A percentile compares a stretch with the other conserved stretches of the same genome.
These are phyloP conservation scores for Drosophila ficusphila DNA, from an alignment of 1,140 invertebrate species.

Conservation along the genomic window DNA sequence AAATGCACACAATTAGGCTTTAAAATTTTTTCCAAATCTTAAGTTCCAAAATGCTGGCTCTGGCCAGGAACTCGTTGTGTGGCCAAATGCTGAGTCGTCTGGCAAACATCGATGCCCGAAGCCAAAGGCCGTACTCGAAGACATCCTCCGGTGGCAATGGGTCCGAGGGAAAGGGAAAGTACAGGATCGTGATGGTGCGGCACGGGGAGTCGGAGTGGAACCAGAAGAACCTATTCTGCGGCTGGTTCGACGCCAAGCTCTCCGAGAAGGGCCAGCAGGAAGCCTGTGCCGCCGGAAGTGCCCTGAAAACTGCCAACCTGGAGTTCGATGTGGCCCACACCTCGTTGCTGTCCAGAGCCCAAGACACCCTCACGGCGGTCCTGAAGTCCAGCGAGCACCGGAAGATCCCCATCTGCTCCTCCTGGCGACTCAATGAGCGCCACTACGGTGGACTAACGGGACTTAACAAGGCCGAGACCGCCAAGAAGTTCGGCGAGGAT, in stretches of 20 bases:
- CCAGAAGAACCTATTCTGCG: conserved; percentile 96
- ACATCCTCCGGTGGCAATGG: conserved; percentile 1
- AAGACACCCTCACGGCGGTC: conserved; percentile 92
- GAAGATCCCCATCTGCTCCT: conserved; percentile 90
- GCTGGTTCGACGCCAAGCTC: conserved; percentile 94
- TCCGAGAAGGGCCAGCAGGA: conserved; percentile 92
- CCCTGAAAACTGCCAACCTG: conserved; percentile 91
- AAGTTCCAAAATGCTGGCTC: conserved; percentile 25
- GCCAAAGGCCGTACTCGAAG: background rate
- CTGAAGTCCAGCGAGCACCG: conserved; percentile 91
- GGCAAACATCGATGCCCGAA: background rate
- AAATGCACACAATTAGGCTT: conserved; percentile 2
- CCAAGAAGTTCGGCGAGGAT: conserved; percentile 96
- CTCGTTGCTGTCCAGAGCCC: conserved; percentile 94
- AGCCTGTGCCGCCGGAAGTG: conserved; percentile 92
- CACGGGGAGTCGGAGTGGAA: conserved; percentile 99
- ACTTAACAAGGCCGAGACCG: conserved; percentile 97
- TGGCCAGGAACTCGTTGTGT: conserved; percentile 20
- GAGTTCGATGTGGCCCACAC: conserved; percentile 96
- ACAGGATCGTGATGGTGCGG: conserved; percentile 95
- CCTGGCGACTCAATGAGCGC: conserved; percentile 97
- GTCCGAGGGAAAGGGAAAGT: conserved; percentile 85
- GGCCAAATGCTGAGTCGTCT: background rate
- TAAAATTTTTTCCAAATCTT: conserved; percentile 7
- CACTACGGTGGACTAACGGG: conserved; percentile 97